Base-by-base conservation (phyloP, 2,888 invertebrate genomes). In the Dilophus febrilis region DNA sequence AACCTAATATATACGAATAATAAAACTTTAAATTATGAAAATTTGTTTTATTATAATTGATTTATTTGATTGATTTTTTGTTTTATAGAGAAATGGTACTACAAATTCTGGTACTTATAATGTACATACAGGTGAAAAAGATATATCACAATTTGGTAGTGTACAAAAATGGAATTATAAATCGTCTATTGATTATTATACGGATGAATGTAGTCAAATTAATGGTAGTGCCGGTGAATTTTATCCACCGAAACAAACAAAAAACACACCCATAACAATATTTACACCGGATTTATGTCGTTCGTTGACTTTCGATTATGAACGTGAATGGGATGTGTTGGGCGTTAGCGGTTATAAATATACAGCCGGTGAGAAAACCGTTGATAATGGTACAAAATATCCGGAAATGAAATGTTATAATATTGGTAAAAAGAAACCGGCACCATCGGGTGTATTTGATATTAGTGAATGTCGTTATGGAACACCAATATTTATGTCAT, bases 191-290 rank as follows among this genome's bases (percentile, higher is more conserved):
- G 55, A 66, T 46, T 55, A 65, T 51, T 69, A 68, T 46, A 46
- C 51, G 1, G 56, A 65, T 2, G 55, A 65, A 14, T 81, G 80
- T 54, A 73, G 72, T 31, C 51, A 55, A 51, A 65, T 86, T 1
- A 63, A 66, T 41, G 84, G 84, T 18, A 82, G 84, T 16, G 78
- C 77, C 2, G 87, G 87, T 0, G 86, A 87, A 64, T 77, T 86
- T 53, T 78, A 79, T 56, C 74, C 79, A 0, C 77, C 78, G 1
- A 65, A 73, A 49, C 59, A 75, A 45, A 65, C 64, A 1, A 72
- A 71, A 44, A 65, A 70, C 2, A 66, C 64, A 18, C 54, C 57
- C n/a, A 64, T 80, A n/a, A 59, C 61, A 26, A 64, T 85, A 50
- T 85, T 81, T 57, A 68, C 77, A 41, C 67, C 83, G 1, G 85